Conservation (phyloP, 1,140 invertebrate genomes). For the Helicorthomorpha holstii region DNA sequence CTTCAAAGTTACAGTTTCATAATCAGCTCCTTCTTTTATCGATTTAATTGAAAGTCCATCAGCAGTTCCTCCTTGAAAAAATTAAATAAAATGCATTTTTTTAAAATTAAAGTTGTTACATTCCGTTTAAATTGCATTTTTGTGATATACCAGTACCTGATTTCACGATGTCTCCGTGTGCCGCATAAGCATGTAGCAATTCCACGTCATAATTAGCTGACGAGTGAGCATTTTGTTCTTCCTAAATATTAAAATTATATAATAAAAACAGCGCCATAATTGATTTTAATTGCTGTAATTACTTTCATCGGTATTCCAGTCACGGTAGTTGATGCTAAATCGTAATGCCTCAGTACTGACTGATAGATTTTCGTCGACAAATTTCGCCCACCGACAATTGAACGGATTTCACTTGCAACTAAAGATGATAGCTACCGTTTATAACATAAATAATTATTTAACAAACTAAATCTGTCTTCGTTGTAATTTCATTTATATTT, state of each 20-base stretch:
- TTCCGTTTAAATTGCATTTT: not conserved
- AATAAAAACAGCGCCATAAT: not conserved
- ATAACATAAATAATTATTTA: conserved; percentile 10
- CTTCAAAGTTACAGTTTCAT: conserved; percentile 67
- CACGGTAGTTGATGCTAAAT: conserved; percentile 85
- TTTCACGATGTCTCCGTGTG: conserved; percentile 60
- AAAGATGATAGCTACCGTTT: conserved; percentile 41
- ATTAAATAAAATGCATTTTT: not conserved
- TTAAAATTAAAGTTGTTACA: conserved; percentile 1
- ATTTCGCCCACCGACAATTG: conserved; percentile 40
- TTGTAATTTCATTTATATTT: not conserved
- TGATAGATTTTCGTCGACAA: conserved; percentile 27
- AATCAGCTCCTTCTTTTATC: conserved; percentile 44
- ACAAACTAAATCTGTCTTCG: not conserved
- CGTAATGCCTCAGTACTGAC: conserved; percentile 49
- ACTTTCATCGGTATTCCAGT: conserved; percentile 96
- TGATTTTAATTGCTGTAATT: not conserved
- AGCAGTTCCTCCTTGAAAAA: conserved; percentile 13
- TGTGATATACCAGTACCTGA: too few species aligned
- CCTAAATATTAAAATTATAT: conserved; percentile 24
- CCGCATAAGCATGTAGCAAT: conserved; percentile 69
- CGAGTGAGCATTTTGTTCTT: conserved; percentile 94
- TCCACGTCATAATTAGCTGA: conserved; percentile 97
- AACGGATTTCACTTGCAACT: conserved; percentile 47
- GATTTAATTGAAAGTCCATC: conserved; percentile 22